These are phyloP conservation scores for Chrysolina americana DNA, from an alignment of 2,888 invertebrate species.

Conservation along the genomic window DNA sequence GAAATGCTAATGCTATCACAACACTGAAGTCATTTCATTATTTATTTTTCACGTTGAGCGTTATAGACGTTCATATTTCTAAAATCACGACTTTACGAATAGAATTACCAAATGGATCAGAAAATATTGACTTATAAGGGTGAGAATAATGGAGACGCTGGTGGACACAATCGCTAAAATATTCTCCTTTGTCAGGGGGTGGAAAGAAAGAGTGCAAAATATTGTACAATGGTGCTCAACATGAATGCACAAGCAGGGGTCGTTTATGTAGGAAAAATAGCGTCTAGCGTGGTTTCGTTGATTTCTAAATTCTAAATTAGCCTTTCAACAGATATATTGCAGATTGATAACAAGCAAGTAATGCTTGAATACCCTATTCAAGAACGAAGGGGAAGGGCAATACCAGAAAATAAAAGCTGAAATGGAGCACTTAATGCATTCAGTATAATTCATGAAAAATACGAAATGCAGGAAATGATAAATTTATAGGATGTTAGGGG, in stretches of 20 bases:
- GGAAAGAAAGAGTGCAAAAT: constrained; percentile 41
- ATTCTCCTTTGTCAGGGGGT: constrained; percentile 21
- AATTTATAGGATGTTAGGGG: no score
- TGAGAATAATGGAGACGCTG: constrained; percentile 26
- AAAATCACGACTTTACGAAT: constrained; percentile 40
- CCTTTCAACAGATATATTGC: constrained; percentile 32
- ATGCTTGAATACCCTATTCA: constrained; percentile 14
- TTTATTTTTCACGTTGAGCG: constrained; percentile 9
- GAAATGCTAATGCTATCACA: not conserved
- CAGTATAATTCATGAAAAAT: no score
- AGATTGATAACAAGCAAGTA: constrained; percentile 23
- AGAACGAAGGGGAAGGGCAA: constrained; percentile 1
- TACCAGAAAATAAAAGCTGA: not conserved
- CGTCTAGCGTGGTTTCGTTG: constrained; percentile 41
- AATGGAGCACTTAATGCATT: no score
- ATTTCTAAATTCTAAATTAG: constrained; percentile 32
- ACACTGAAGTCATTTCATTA: not conserved
- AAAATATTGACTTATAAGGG: constrained; percentile 41
- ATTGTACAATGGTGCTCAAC: constrained; percentile 40
- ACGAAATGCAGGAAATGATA: no score
- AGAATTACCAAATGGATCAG: constrained; percentile 37
- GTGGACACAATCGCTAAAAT: constrained; percentile 30
- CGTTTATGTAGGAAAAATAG: constrained; percentile 30
- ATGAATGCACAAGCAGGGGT: constrained; percentile 32
- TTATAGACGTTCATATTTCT: constrained; percentile 7